A percentile compares a stretch with the other conserved stretches of the same genome.
Conservation (phyloP, 2,888 invertebrate species). For the Oasisia sp. region DNA sequence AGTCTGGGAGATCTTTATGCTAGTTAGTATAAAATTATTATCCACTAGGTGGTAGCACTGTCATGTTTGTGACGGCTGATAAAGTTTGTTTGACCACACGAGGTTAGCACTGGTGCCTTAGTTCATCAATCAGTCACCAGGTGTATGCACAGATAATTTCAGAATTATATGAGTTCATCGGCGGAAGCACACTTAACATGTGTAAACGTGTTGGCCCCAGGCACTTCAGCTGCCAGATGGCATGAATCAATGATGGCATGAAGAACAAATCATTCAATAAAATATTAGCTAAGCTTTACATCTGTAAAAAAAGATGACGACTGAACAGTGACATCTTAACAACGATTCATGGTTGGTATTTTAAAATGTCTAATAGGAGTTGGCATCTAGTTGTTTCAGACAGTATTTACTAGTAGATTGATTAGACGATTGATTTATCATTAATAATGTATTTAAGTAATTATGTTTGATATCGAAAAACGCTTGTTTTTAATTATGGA, state of each 20-base stretch:
- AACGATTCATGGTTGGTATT: neutral
- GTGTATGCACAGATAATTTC: neutral
- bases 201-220: neutral
- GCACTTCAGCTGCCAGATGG: neutral
- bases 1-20: too few species aligned
- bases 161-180: too few species aligned
- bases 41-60: slow-evolving; percentile 1
- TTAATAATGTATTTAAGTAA: too few species aligned
- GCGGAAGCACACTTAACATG: too few species aligned
- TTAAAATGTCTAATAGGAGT: neutral
- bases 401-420: neutral
- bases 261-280: neutral
- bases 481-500: neutral
- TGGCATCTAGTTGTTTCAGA: neutral
- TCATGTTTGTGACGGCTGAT: neutral
- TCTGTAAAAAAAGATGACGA: neutral
- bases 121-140: neutral
- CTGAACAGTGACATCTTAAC: neutral
- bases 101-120: neutral
- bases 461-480: too few species aligned
- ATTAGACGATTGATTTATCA: neutral
- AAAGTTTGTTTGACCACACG: neutral
- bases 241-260: neutral
- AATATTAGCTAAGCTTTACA: neutral
- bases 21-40: neutral